Percentiles rank a stretch among this genome's conserved stretches.
Evolutionary conservation across 2,113 vertebrate species (phyloP).

Genomic region (Saccopteryx leptura): DNA sequence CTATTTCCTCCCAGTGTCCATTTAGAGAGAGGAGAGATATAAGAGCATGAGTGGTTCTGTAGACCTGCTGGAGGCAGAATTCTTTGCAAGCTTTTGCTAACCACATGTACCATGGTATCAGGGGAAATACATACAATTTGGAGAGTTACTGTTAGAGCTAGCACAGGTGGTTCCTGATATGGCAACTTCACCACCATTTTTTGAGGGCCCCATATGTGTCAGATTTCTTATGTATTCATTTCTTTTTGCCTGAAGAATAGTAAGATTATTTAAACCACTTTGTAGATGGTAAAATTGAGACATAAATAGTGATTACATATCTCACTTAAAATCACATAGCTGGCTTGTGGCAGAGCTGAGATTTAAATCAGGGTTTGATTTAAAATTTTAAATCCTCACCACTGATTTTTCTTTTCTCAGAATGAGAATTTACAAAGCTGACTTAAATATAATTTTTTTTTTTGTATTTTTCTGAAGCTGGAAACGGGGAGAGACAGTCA

Average conservation of each 20-base stretch:
- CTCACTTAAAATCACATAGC: background rate
- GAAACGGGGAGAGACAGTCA: too few species aligned
- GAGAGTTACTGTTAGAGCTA: background rate
- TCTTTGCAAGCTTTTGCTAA: background rate
- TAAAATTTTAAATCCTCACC: background rate
- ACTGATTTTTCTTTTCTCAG: background rate
- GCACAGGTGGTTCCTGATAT: background rate
- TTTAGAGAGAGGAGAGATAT: background rate
- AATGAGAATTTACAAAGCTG: background rate
- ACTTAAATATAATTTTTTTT: background rate
- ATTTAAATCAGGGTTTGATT: slow-evolving; percentile 37
- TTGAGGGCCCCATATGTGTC: background rate
- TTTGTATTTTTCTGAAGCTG: too few species aligned
- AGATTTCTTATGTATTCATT: background rate
- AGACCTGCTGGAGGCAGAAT: background rate
- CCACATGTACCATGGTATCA: fast-evolving
- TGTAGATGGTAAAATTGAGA: background rate
- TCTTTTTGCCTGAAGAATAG: background rate
- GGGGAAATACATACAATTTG: fast-evolving
- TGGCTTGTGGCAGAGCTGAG: background rate
- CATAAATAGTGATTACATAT: background rate
- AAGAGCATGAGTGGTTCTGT: fast-evolving
- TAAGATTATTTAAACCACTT: slow-evolving; percentile 23
- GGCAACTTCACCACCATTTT: background rate
- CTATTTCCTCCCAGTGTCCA: background rate